These are phyloP conservation scores for Ophion slaviceki DNA, from an alignment of 2,888 invertebrate genomes.

Conservation along the genomic window DNA sequence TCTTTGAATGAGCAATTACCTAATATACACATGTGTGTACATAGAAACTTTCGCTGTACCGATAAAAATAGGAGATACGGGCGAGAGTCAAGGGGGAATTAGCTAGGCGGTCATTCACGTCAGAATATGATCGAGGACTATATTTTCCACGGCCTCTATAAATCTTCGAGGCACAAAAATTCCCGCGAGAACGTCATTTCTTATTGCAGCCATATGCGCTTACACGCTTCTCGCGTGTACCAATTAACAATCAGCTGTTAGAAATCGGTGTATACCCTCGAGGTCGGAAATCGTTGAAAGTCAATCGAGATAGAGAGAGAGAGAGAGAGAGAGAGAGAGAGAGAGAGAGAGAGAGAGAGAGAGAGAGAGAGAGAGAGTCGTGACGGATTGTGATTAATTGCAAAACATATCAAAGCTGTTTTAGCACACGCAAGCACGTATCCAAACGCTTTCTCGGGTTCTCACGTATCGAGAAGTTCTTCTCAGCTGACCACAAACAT, in stretches of 20 bases:
- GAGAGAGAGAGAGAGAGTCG: constrained; percentile 28
- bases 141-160: constrained; percentile 60
- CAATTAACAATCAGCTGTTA: constrained; percentile 63
- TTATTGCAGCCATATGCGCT: constrained; percentile 39
- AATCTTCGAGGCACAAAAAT: constrained; percentile 58
- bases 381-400: constrained; percentile 68
- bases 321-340: constrained; percentile 16
- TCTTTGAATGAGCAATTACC: constrained; percentile 40
- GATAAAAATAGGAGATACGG: constrained; percentile 39
- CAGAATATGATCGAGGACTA: constrained; percentile 60
- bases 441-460: constrained; percentile 32
- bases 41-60: constrained; percentile 33
- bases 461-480: constrained; percentile 45
- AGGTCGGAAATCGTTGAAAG: constrained; percentile 63
- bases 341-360: neutral
- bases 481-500: constrained; percentile 22
- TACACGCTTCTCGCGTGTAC: constrained; percentile 31
- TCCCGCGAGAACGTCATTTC: constrained; percentile 43
- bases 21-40: constrained; percentile 6
- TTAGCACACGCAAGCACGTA: constrained; percentile 16
- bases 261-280: constrained; percentile 58
- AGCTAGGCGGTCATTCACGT: constrained; percentile 60
- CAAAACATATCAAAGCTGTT: constrained; percentile 28
- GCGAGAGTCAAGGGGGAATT: constrained; percentile 55
- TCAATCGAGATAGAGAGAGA: constrained; percentile 31